These are phyloP conservation scores for Dynastes maya DNA, from an alignment of 2,888 invertebrate genomes.

Conservation along the genomic window DNA sequence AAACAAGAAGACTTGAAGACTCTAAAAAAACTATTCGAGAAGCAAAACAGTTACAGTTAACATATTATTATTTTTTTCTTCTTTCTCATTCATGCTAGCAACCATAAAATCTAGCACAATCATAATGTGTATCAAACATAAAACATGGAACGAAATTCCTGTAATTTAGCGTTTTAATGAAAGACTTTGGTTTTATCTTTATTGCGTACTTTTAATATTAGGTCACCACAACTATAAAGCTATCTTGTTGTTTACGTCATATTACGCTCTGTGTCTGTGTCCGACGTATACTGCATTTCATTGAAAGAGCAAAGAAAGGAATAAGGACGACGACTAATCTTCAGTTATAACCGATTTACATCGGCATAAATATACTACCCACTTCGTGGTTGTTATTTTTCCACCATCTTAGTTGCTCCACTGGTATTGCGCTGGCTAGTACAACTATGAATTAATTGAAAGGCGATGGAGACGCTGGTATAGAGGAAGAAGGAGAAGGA, in stretches of 20 bases:
- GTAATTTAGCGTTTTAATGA: background rate
- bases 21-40: no score
- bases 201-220: slow-evolving; percentile 9
- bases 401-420: background rate
- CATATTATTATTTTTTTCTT: no score
- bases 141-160: background rate
- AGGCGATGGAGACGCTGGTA: background rate
- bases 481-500: slow-evolving; percentile 20
- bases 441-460: slow-evolving; percentile 37
- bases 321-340: slow-evolving; percentile 1
- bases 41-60: no score
- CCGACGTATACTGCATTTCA: background rate
- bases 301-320: background rate
- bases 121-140: background rate
- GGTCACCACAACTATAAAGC: slow-evolving; percentile 13
- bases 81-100: no score
- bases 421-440: slow-evolving; percentile 13
- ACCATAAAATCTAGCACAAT: no score
- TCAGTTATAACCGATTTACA: slow-evolving; percentile 23
- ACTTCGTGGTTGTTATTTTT: slow-evolving; percentile 36
- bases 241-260: slow-evolving; percentile 4
- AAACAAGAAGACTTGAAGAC: no score
- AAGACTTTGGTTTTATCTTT: slow-evolving; percentile 2
- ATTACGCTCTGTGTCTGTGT: background rate
- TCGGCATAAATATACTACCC: slow-evolving; percentile 31